Base-by-base conservation (phyloP, 2,888 invertebrate species). In the Podabrus alpinus region DNA sequence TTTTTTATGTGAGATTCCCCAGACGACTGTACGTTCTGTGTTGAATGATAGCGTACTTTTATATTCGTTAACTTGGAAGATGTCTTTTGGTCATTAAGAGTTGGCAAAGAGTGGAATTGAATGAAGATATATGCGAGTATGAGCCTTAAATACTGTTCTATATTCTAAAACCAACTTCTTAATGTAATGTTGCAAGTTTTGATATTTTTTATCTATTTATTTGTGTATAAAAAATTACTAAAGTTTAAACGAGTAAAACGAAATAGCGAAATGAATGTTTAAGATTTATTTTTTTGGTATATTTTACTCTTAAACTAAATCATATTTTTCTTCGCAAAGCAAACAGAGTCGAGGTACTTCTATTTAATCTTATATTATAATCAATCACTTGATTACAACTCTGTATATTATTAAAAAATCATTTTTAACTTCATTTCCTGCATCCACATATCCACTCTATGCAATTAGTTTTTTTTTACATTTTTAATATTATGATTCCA, bases 21-120 rank as follows among this genome's bases (percentile, higher is more conserved):
- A 79, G 81, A 79, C 80, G 81, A 81, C 80, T 79, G 81, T 82
- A 82, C 82, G 80, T 82, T 81, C 81, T 77, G 79, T 77, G 80
- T 77, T 82, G 82, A 82, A 82, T 81, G 81, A 83, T 83, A 79
- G 81, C 81, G 82, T 80, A 82, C 80, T 83, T 82, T 82, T 83
- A 83, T 83, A 83, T 83, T 82, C 82, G 82, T 82, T 83, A 83
- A 82, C 80, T 82, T 75, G 78, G 79, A 80, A 69, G 83, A 81
- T 80, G 62, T 64, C 62, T 64, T 81, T 75, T 74, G 78, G 81
- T 83, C 83, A 83, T 83, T 83, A 83, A 79, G 82, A 79, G 79
- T 80, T 79, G 79, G 80, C 80, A 79, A 80, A 81, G 77, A 78
- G 77, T 73, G 78, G 69, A 73, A 60, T 73, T 62, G 79, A 82